phyloP scores from a whole-genome alignment of 1,140 invertebrate genomes.

The Drosophila azteca region DNA sequence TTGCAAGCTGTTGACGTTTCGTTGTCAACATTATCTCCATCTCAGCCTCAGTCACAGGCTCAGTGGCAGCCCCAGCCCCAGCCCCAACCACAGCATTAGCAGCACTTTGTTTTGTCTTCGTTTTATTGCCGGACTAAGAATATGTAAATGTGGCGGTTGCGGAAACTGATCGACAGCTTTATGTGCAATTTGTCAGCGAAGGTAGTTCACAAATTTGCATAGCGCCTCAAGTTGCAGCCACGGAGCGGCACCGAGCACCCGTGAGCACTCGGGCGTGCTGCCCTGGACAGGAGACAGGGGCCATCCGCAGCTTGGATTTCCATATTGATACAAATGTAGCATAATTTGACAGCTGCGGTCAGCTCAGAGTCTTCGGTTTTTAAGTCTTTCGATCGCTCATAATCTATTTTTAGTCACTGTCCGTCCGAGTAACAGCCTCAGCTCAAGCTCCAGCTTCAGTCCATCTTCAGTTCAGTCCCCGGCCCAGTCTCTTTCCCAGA shows the following conservation, averaged over 20 bases:
- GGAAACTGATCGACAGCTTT: conserved; percentile 81
- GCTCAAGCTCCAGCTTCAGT: too few relatives aligned
- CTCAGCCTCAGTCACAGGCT: neutral
- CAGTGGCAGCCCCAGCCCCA: too few relatives aligned
- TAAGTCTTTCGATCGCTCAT: conserved; percentile 63
- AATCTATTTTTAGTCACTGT: conserved; percentile 66
- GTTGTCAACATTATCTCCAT: conserved; percentile 76
- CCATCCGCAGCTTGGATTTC: conserved; percentile 60
- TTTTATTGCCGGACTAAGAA: conserved; percentile 17
- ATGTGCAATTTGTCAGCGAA: conserved; percentile 81
- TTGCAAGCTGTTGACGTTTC: conserved; percentile 75
- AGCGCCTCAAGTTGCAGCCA: conserved; percentile 46
- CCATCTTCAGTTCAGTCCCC: too few relatives aligned
- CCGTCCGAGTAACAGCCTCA: too few relatives aligned
- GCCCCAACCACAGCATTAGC: neutral
- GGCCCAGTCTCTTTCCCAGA: conserved; percentile 26
- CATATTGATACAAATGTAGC: conserved; percentile 58
- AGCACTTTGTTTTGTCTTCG: conserved; percentile 33
- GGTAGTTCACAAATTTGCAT: conserved; percentile 80
- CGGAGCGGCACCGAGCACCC: conserved; percentile 6
- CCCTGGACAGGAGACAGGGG: conserved; percentile 40
- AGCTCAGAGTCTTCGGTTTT: conserved; percentile 39
- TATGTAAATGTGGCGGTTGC: conserved; percentile 61
- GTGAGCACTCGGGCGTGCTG: conserved; percentile 38
- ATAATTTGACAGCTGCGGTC: conserved; percentile 78